A percentile compares a stretch with the other conserved stretches of the same genome.
phyloP scores from a whole-genome alignment of 2,888 invertebrate genomes.

The Tryphoninae sp. region DNA sequence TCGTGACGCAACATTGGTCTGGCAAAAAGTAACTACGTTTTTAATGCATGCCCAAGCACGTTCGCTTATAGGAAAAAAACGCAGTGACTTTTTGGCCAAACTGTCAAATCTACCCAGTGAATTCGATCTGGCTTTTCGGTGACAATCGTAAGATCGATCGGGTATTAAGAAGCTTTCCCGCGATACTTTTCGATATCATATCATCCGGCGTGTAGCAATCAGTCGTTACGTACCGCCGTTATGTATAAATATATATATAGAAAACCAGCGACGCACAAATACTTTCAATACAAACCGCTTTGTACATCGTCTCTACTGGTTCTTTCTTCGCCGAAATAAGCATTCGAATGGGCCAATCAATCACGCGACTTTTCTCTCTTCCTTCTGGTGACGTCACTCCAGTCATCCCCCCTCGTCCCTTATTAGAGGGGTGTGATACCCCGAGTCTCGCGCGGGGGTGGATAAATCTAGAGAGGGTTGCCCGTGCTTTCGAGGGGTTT shows the following conservation, averaged over 20 bases:
- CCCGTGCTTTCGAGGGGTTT: slow-evolving; percentile 19
- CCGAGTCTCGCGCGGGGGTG: slow-evolving; percentile 60
- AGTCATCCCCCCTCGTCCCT: slow-evolving; percentile 74
- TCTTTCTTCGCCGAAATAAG: slow-evolving; percentile 74
- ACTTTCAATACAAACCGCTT: slow-evolving; percentile 31
- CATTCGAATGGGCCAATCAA: slow-evolving; percentile 81
- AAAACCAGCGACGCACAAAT: slow-evolving; percentile 23
- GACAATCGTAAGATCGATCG: slow-evolving; percentile 79
- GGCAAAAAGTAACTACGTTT: too few species aligned
- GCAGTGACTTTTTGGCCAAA: too few species aligned
- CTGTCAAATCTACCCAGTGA: background rate
- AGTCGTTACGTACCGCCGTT: slow-evolving; percentile 24
- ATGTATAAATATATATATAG: background rate
- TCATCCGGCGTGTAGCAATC: slow-evolving; percentile 50
- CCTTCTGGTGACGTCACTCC: slow-evolving; percentile 77
- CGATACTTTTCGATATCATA: slow-evolving; percentile 52
- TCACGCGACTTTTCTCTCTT: slow-evolving; percentile 74
- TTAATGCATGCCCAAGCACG: background rate
- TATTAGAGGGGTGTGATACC: slow-evolving; percentile 78
- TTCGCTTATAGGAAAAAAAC: too few species aligned
- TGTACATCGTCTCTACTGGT: slow-evolving; percentile 59
- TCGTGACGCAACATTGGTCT: background rate
- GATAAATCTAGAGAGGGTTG: slow-evolving; percentile 61
- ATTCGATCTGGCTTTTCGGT: slow-evolving; percentile 46
- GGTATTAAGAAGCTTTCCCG: slow-evolving; percentile 56